phyloP scores from a whole-genome alignment of 2,888 invertebrate species.

The Andrena marginata region DNA sequence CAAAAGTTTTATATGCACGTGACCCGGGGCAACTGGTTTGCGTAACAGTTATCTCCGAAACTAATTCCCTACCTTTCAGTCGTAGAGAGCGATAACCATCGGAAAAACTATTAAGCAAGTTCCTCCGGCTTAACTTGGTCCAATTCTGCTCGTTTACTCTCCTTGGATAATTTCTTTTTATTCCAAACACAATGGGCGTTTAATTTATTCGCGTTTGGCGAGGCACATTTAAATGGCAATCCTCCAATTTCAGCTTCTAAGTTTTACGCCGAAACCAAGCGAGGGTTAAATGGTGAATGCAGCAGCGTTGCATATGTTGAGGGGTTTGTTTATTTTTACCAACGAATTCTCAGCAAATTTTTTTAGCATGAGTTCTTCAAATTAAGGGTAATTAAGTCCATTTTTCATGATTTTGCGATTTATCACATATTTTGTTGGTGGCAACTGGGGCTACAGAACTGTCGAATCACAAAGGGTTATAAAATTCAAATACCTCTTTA shows the following conservation, averaged over 20 bases:
- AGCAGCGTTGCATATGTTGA: not conserved
- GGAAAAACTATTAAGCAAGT: slow-evolving; percentile 56
- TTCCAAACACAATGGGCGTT: not conserved
- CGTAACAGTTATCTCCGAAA: slow-evolving; percentile 57
- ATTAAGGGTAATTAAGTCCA: not conserved
- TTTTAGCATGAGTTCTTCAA: not conserved
- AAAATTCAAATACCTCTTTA: too few species aligned
- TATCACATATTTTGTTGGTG: too few species aligned
- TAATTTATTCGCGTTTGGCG: slow-evolving; percentile 9
- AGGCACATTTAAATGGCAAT: slow-evolving; percentile 1
- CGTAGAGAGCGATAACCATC: slow-evolving; percentile 46
- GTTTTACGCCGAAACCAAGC: too few species aligned
- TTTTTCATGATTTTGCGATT: too few species aligned
- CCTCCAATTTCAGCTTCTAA: not conserved
- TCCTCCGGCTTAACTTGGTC: slow-evolving; percentile 39
- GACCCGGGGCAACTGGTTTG: slow-evolving; percentile 35
- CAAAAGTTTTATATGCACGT: slow-evolving; percentile 24
- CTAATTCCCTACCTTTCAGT: slow-evolving; percentile 50
- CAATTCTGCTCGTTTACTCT: slow-evolving; percentile 25
- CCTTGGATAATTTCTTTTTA: slow-evolving; percentile 1
- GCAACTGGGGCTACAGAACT: too few species aligned
- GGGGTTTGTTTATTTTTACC: not conserved
- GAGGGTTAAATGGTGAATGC: not conserved
- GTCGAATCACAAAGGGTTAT: too few species aligned
- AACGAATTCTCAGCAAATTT: not conserved